Evolutionary conservation across 2,797 vertebrate genomes (phyloP).

Genomic region (Sarcophilus harrisii): DNA sequence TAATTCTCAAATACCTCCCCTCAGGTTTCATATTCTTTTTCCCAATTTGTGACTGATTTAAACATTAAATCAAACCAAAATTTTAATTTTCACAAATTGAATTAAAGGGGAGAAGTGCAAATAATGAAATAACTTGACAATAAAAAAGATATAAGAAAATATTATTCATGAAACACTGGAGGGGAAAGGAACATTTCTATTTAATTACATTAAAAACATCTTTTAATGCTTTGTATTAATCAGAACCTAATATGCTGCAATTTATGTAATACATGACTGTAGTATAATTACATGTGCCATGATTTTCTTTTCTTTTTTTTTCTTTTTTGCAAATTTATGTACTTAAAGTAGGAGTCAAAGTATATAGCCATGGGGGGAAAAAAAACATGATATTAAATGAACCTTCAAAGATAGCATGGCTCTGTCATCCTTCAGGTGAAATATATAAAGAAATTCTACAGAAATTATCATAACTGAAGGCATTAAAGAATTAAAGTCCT

Average conservation of each 20-base stretch:
- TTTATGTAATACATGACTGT: neutral
- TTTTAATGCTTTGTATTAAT: slow-evolving; percentile 10
- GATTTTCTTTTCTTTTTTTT: neutral
- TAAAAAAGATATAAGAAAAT: neutral
- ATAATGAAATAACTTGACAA: slow-evolving; percentile 36
- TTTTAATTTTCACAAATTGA: slow-evolving; percentile 33
- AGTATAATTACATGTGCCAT: neutral
- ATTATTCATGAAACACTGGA: slow-evolving; percentile 18
- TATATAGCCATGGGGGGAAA: neutral
- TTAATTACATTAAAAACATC: slow-evolving; percentile 26
- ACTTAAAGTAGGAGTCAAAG: neutral
- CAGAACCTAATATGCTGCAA: neutral
- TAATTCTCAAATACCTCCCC: slow-evolving; percentile 27
- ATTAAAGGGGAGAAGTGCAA: slow-evolving; percentile 28
- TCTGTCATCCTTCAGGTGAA: neutral
- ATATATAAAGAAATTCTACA: slow-evolving; percentile 5
- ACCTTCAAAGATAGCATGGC: neutral
- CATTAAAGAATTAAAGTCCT: neutral
- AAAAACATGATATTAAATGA: slow-evolving; percentile 2
- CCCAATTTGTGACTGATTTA: slow-evolving; percentile 41
- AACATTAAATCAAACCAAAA: neutral
- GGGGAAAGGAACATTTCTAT: neutral
- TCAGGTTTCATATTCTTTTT: neutral
- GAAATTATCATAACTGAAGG: neutral
- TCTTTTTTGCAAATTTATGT: neutral